Evolutionary conservation across 1,140 invertebrate genomes (phyloP), one percentile per base, ranked within the genome.

Genomic region (Micrasema longulum): DNA sequence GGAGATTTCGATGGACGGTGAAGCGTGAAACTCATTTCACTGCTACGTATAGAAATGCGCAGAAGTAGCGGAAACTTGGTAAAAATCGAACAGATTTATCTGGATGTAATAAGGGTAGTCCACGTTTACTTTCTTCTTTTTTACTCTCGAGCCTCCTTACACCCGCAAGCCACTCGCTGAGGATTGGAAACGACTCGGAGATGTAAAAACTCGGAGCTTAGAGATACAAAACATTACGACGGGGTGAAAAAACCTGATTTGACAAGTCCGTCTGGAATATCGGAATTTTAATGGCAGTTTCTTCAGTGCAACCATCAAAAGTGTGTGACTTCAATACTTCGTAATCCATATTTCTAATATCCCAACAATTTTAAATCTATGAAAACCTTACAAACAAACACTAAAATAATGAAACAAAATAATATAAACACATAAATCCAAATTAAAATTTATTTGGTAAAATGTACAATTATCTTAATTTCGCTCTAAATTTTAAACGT

Each of bases 171-270:
- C 45, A 5, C 10, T 38, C 48, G 43, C 36, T 31, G 26, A 41
- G 55, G 35, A 22, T 64, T 62, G 2, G 2, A 26, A 43, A 47
- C n/a, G 60, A 47, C 41, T 12, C 23, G 20, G 47, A 38, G 36
- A 43, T 67, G 23, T 38, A 14, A 7, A 31, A 20, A 11, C 48
- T 20, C n/a, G 36, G 50, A 20, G n/a, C n/a, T n/a, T n/a, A 36
- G n/a, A 23, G 53, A 63, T 16, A 35, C 57, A 22, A 7, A 26
- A 14, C 35, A 20, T 62, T 43, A 26, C 26, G 43, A 55, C 57
- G 35, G 72, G 63, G 64, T 66, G 53, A 74, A 74, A 73, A 74
- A 74, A 74, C 73, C 73, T 74, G 73, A 74, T 74, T 74, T 70
- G 68, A 74, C 68, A 69, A 53, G 60, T 52, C 47, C 36, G 53